These are phyloP conservation scores for Dugesia japonica DNA, from an alignment of 2,888 invertebrate species.

Conservation along the genomic window DNA sequence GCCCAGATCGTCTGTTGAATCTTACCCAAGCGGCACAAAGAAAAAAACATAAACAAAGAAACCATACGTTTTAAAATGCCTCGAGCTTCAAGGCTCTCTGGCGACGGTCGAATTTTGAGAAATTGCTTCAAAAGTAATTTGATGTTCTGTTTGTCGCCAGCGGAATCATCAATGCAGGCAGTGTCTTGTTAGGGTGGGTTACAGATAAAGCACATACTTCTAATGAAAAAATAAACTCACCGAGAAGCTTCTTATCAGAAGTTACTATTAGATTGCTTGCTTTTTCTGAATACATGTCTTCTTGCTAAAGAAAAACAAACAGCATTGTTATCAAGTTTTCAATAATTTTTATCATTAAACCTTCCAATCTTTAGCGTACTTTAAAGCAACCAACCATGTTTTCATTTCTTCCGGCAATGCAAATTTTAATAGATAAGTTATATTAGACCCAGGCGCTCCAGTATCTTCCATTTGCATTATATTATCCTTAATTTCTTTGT, in stretches of 20 bases:
- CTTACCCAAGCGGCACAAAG: too few species aligned
- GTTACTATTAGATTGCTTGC: background rate
- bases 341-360: too few species aligned
- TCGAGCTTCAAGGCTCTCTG: background rate
- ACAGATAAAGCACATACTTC: background rate
- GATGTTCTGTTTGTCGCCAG: conserved; percentile 9
- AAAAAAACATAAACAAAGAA: too few species aligned
- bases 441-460: conserved; percentile 12
- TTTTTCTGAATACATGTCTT: conserved; percentile 5
- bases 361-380: conserved; percentile 16
- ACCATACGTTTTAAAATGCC: conserved; percentile 23
- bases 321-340: too few species aligned
- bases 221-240: background rate
- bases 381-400: background rate
- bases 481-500: background rate
- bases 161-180: conserved; percentile 15
- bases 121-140: conserved; percentile 17
- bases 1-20: background rate
- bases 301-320: background rate
- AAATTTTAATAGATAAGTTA: conserved; percentile 22
- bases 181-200: conserved; percentile 5
- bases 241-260: background rate
- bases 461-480: background rate
- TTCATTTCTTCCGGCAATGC: background rate
- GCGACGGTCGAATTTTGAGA: background rate